Evolutionary conservation across 2,888 invertebrate genomes (phyloP).

Genomic region (Celastrina argiolus): DNA sequence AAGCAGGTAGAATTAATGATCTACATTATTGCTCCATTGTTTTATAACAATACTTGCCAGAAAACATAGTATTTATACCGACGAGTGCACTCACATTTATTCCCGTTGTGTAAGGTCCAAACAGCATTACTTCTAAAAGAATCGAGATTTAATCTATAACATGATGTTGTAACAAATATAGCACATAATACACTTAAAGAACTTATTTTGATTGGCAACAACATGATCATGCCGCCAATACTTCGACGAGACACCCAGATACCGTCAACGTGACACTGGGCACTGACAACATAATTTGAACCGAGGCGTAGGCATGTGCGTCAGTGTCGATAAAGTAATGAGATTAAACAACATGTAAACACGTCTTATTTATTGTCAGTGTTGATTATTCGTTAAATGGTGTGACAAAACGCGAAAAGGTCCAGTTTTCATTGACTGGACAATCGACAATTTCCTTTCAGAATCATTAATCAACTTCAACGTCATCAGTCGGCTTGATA

Average conservation of each 20-base stretch:
- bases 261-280: neutral
- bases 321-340: slow-evolving; percentile 1
- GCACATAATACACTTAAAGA: neutral
- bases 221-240: neutral
- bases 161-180: neutral
- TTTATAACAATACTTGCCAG: neutral
- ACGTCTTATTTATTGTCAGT: too few relatives aligned
- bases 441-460: too few relatives aligned
- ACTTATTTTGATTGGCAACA: neutral
- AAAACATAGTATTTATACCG: neutral
- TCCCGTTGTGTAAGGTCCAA: slow-evolving; percentile 59
- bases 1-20: too few relatives aligned
- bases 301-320: neutral
- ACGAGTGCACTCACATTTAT: slow-evolving; percentile 57
- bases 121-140: slow-evolving; percentile 34
- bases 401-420: too few relatives aligned
- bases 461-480: too few relatives aligned
- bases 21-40: too few relatives aligned
- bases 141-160: slow-evolving; percentile 29
- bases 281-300: neutral
- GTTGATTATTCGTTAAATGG: too few relatives aligned
- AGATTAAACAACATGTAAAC: neutral
- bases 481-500: too few relatives aligned
- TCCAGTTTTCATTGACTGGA: too few relatives aligned
- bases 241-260: neutral